phyloP scores from a whole-genome alignment of 2,113 vertebrate genomes.

The Sinocyclocheilus rhinocerous region DNA sequence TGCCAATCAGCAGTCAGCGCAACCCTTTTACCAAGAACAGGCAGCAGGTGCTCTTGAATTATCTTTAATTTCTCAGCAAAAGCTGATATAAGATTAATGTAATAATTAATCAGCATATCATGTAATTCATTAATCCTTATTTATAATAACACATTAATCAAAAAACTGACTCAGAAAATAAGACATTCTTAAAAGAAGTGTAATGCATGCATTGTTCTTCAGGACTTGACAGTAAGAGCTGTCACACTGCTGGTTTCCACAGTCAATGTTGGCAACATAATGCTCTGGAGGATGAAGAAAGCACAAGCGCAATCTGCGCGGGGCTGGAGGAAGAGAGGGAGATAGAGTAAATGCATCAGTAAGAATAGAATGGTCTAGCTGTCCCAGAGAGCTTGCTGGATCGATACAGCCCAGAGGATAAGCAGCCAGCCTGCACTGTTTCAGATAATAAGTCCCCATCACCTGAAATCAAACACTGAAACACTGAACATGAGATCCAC shows the following conservation, averaged over 20 bases:
- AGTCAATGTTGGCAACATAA: conserved; percentile 12
- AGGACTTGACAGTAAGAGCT: not conserved
- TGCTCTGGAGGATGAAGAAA: not conserved
- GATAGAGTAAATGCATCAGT: conserved; percentile 35
- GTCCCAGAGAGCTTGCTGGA: conserved; percentile 43
- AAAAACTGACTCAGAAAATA: not conserved
- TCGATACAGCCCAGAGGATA: conserved; percentile 56
- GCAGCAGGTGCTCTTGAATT: not conserved
- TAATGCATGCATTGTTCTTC: not conserved
- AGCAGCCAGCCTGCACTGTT: conserved; percentile 52
- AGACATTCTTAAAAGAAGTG: not conserved
- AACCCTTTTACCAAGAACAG: not conserved
- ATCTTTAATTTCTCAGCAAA: not conserved
- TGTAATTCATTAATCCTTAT: not conserved
- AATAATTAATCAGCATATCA: not conserved
- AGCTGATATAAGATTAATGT: not conserved
- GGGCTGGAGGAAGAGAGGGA: conserved; percentile 4
- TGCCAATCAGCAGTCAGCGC: not conserved
- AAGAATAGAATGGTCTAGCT: conserved; percentile 53
- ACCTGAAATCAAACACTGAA: conserved; percentile 56
- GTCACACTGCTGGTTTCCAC: conserved; percentile 25
- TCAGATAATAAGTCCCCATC: conserved; percentile 59
- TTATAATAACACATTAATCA: not conserved
- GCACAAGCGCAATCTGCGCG: not conserved
- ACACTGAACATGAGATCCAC: conserved; percentile 38